Conservation (phyloP, 37 sponge, comb jelly and placozoan species). For the Mnemiopsis leidyi region DNA sequence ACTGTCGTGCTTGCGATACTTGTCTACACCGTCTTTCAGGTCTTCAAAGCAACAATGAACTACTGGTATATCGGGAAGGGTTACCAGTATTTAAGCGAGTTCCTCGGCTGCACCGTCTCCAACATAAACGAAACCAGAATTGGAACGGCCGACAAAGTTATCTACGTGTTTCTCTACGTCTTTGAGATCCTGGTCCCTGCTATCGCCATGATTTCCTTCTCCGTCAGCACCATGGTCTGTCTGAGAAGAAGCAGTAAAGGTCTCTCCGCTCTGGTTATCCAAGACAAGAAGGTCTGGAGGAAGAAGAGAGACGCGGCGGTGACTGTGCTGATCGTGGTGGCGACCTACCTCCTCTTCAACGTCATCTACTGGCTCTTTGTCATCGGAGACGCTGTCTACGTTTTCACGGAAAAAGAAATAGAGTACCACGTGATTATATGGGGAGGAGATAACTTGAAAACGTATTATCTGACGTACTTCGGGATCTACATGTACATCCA, state of each 20-base stretch:
- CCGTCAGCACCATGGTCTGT: background rate
- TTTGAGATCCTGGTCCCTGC: constrained; percentile 22
- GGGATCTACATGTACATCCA: background rate
- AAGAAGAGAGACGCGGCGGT: background rate
- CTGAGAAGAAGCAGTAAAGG: background rate
- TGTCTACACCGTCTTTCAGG: background rate
- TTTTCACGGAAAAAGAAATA: background rate
- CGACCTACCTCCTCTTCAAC: background rate
- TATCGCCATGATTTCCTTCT: background rate
- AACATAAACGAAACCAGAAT: background rate
- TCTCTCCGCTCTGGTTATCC: background rate
- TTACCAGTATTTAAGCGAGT: background rate
- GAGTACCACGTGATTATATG: background rate
- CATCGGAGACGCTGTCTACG: background rate
- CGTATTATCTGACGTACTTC: background rate
- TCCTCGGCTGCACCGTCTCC: constrained; percentile 3
- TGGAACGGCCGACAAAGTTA: background rate
- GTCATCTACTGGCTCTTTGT: background rate
- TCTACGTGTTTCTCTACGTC: background rate
- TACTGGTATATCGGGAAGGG: background rate
- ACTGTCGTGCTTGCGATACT: background rate
- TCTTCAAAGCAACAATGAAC: constrained; percentile 42
- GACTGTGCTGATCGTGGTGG: background rate
- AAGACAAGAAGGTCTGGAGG: background rate
- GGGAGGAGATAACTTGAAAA: background rate